Base-by-base conservation (phyloP, 2,113 vertebrate genomes). In the Bungarus multicinctus region DNA sequence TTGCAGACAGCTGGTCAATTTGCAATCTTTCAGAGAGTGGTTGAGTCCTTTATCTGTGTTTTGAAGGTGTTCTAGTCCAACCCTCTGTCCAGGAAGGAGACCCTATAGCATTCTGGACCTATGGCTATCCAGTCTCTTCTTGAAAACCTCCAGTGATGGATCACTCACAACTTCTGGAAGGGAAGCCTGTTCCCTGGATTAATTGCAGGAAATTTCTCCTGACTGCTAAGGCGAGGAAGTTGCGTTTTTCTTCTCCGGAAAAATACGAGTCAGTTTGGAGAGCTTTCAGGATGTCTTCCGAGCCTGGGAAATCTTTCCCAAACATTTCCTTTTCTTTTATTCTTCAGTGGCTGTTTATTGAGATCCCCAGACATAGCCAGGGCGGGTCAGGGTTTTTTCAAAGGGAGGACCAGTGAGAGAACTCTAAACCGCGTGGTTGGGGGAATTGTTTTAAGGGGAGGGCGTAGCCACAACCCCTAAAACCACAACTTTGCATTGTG, bases 281-380 rank as follows among this genome's bases (percentile, higher is more conserved):
- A 88, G 88, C 93, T 96, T 93, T 90, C 93, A 85, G 90, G 94
- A 94, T 94, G 60, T 90, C 91, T 90, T 95, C 91, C 94, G 93
- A 86, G 94, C 96, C 97, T 97, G 97, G 97, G 97, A 98, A 92
- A 97, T 94, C 55, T 64, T 91, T 34, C 2, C 89, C 91, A 95
- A 94, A 87, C 3, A 2, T 96, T 94, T 96, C 97, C 96, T 96
- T 55, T 91, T 91, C 94, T 92, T 93, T 95, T n/a, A 92, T 87
- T 0, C 94, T 95, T 94, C 91, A 94, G 91, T 9, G 34, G 74
- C 74, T 43, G 74, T 22, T 81, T 81, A 22, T 43, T 81, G 74
- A 9, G 34, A 10, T 96, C 92, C 94, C 58, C 94, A 96, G 95
- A 95, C 96, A 90, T 94, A 54, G 50, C 34, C 74, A 96, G 96